These are phyloP conservation scores for Halictus quadricinctus DNA, from an alignment of 2,888 invertebrate genomes.

Conservation along the genomic window DNA sequence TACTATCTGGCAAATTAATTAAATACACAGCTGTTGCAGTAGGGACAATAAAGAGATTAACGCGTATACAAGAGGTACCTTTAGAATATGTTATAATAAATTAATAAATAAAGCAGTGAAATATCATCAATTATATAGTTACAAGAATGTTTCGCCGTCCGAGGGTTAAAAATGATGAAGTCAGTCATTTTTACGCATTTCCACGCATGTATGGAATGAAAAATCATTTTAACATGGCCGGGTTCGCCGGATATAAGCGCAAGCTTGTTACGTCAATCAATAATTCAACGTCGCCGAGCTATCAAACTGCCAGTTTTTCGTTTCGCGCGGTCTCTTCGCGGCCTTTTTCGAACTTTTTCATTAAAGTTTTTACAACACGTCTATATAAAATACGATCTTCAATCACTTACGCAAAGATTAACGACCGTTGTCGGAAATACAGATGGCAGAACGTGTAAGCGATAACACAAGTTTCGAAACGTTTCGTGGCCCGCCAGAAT, in stretches of 20 bases:
- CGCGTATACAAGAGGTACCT: too few relatives aligned
- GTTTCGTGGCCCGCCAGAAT: not conserved
- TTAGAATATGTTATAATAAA: too few relatives aligned
- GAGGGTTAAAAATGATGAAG: too few relatives aligned
- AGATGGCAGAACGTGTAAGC: not conserved
- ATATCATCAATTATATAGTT: too few relatives aligned
- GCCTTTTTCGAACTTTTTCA: conserved; percentile 10
- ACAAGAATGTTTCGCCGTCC: too few relatives aligned
- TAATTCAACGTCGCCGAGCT: conserved; percentile 11
- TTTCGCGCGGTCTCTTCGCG: not conserved
- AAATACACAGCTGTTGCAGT: too few relatives aligned
- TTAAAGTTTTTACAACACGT: not conserved
- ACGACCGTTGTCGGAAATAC: not conserved
- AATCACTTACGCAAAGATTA: not conserved
- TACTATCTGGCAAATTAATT: too few relatives aligned
- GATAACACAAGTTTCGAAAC: not conserved
- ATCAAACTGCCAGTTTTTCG: conserved; percentile 5
- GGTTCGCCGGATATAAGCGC: not conserved
- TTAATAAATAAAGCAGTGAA: too few relatives aligned
- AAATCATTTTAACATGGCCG: not conserved
- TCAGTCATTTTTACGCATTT: not conserved
- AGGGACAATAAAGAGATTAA: too few relatives aligned
- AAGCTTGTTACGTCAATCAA: conserved; percentile 27
- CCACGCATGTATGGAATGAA: too few relatives aligned
- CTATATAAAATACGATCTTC: not conserved